These are phyloP conservation scores for Hydroisotoma schaefferi DNA, from an alignment of 2,888 invertebrate genomes.

Conservation along the genomic window DNA sequence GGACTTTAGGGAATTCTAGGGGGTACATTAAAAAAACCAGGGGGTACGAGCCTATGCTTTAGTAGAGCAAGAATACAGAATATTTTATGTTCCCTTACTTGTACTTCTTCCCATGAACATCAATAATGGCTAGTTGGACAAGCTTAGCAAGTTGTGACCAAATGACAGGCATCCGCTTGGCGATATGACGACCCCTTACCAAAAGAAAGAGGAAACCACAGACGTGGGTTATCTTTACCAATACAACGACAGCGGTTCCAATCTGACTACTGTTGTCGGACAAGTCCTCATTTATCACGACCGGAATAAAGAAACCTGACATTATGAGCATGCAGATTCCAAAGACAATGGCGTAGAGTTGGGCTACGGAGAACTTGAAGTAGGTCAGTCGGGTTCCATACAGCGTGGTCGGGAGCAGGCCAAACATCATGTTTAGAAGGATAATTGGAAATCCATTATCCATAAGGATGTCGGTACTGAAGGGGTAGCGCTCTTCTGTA, in stretches of 20 bases:
- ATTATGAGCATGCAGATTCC: constrained; percentile 24
- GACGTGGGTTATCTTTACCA: constrained; percentile 27
- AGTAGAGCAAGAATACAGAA: too few species aligned
- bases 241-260: constrained; percentile 22
- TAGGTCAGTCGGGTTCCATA: constrained; percentile 30
- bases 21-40: too few species aligned
- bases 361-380: constrained; percentile 29
- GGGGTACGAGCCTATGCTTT: too few species aligned
- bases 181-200: constrained; percentile 34
- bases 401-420: constrained; percentile 37
- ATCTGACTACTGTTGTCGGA: not conserved
- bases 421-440: constrained; percentile 39
- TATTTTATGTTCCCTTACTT: too few species aligned
- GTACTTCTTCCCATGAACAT: constrained; percentile 31
- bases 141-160: constrained; percentile 35
- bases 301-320: constrained; percentile 25
- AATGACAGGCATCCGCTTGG: constrained; percentile 26
- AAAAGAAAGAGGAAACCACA: constrained; percentile 32
- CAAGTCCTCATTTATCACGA: constrained; percentile 3
- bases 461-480: constrained; percentile 32
- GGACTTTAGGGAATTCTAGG: too few species aligned
- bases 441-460: constrained; percentile 30
- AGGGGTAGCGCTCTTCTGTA: constrained; percentile 30
- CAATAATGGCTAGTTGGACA: constrained; percentile 32
- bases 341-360: constrained; percentile 33